Conservation (phyloP, 2,113 vertebrate species). For the Dicerorhinus sumatrensis region DNA sequence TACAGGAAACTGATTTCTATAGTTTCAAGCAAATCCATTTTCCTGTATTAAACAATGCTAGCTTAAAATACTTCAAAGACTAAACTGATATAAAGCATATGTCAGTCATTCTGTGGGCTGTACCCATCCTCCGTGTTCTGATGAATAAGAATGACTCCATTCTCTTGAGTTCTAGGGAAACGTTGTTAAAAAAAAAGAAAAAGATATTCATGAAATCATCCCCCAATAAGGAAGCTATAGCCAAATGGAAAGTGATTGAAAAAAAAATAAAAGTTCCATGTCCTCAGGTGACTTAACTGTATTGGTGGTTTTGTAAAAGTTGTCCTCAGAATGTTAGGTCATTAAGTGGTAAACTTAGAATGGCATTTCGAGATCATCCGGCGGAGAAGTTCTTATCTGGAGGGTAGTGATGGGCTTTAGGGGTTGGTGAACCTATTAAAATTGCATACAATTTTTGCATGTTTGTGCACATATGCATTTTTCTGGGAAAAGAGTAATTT, state of each 20-base stretch:
- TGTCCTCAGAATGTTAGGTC: not conserved
- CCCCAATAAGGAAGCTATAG: constrained; percentile 62
- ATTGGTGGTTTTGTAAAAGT: constrained; percentile 7
- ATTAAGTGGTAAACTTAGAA: not conserved
- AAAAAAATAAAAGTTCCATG: constrained; percentile 33
- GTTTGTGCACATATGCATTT: not conserved
- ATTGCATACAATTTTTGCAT: not conserved
- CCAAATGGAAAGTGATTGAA: constrained; percentile 58
- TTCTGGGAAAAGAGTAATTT: constrained; percentile 33
- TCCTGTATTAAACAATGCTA: constrained; percentile 68
- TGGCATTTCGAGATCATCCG: not conserved
- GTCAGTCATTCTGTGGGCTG: constrained; percentile 61
- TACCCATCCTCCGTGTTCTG: constrained; percentile 41
- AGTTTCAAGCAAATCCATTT: constrained; percentile 60
- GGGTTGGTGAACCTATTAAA: not conserved
- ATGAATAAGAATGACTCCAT: constrained; percentile 73
- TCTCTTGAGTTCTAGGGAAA: constrained; percentile 64
- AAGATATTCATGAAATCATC: constrained; percentile 51
- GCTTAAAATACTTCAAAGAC: constrained; percentile 72
- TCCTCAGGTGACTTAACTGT: constrained; percentile 24
- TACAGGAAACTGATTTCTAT: constrained; percentile 52
- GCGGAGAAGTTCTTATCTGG: not conserved
- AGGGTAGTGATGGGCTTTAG: not conserved
- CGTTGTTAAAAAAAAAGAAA: constrained; percentile 41
- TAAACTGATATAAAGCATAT: constrained; percentile 53